A percentile compares a stretch with the other conserved stretches of the same genome.
phyloP scores from a whole-genome alignment of 2,888 invertebrate species.

The Schrankia costaestrigalis region DNA sequence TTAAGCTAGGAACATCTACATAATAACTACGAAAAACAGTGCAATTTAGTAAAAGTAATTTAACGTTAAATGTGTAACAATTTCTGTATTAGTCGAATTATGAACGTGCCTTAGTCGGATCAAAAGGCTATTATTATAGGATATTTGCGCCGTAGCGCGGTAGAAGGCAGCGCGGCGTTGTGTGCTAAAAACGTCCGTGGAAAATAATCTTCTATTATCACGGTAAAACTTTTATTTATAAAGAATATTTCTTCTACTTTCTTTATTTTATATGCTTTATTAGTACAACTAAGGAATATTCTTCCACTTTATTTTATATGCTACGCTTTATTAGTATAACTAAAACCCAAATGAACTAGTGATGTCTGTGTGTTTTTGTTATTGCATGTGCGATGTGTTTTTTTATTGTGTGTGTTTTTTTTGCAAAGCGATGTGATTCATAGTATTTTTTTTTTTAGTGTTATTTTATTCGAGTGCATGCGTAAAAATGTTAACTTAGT shows the following conservation, averaged over 20 bases:
- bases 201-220: constrained; percentile 14
- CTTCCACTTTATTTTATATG: no score
- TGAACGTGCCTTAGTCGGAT: constrained; percentile 42
- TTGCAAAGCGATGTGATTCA: constrained; percentile 8
- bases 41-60: constrained; percentile 6
- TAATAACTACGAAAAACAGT: constrained; percentile 13
- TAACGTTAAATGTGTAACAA: constrained; percentile 15
- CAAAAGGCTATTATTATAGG: constrained; percentile 56
- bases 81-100: constrained; percentile 24
- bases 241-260: constrained; percentile 9
- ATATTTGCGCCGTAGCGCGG: constrained; percentile 51
- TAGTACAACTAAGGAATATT: no score
- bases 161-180: constrained; percentile 46
- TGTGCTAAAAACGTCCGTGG: constrained; percentile 29
- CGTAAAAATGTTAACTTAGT: constrained; percentile 9
- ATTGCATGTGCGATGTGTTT: constrained; percentile 17
- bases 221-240: constrained; percentile 40
- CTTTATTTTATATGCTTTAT: neutral
- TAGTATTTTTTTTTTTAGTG: constrained; percentile 8
- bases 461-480: constrained; percentile 13
- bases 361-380: neutral
- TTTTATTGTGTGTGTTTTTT: constrained; percentile 7
- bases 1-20: constrained; percentile 14
- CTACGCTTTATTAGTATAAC: no score
- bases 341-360: no score